These are phyloP conservation scores for Neosilurus hyrtlii DNA, from an alignment of 2,797 vertebrate genomes.

Conservation along the genomic window DNA sequence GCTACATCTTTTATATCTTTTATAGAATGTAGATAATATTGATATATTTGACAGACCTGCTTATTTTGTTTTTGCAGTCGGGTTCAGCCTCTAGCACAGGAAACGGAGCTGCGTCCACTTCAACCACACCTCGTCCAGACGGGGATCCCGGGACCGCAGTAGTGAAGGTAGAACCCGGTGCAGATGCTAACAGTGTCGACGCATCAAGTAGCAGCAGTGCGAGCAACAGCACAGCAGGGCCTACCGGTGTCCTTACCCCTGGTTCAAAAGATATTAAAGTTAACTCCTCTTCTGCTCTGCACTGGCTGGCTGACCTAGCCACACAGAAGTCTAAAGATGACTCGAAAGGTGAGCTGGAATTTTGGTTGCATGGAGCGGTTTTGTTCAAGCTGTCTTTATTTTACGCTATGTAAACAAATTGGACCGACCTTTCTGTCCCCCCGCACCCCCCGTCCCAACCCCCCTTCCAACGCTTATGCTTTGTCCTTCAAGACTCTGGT, in stretches of 20 bases:
- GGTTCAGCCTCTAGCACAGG: slow-evolving; percentile 60
- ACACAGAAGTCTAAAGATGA: slow-evolving; percentile 98
- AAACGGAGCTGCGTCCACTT: slow-evolving; percentile 59
- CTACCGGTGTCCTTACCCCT: slow-evolving; percentile 57
- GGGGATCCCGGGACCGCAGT: slow-evolving; percentile 56
- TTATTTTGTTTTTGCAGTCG: slow-evolving; percentile 65
- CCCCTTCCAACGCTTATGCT: neutral
- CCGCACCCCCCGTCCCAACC: no score
- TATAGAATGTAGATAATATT: no score
- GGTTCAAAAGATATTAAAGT: slow-evolving; percentile 66
- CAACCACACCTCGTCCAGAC: slow-evolving; percentile 66
- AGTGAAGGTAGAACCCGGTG: slow-evolving; percentile 68
- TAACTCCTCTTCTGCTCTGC: slow-evolving; percentile 86
- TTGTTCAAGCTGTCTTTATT: neutral
- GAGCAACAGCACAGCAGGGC: slow-evolving; percentile 72
- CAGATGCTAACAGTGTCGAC: slow-evolving; percentile 68
- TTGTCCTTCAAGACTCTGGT: slow-evolving; percentile 76
- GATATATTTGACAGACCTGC: neutral
- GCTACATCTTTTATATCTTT: no score
- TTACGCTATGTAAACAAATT: neutral
- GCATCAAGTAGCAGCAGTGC: slow-evolving; percentile 59
- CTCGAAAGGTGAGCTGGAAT: slow-evolving; percentile 83
- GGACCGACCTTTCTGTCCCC: no score
- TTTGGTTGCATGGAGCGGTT: neutral
- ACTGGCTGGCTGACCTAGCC: slow-evolving; percentile 96